Conservation (phyloP, 1,140 invertebrate species). For the Colletes gigas region DNA sequence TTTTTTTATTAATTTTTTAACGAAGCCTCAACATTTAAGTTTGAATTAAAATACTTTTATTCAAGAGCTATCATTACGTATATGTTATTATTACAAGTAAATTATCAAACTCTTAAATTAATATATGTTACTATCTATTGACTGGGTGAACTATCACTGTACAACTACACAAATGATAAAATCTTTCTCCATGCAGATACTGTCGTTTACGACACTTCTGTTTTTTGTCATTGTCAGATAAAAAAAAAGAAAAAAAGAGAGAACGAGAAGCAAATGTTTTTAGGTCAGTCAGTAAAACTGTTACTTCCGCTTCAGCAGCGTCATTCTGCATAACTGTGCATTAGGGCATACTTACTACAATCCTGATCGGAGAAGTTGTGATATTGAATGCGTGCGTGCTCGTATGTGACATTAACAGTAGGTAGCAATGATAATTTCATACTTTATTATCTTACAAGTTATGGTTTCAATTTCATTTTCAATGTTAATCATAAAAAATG, state of each 20-base stretch:
- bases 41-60: background rate
- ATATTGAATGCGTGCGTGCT: conserved; percentile 1
- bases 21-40: background rate
- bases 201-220: background rate
- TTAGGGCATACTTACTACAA: conserved; percentile 1
- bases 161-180: no score
- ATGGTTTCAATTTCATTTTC: background rate
- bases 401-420: background rate
- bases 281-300: conserved; percentile 34
- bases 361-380: conserved; percentile 2
- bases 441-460: background rate
- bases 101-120: background rate
- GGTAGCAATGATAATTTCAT: background rate
- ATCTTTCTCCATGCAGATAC: background rate
- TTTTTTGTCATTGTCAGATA: background rate
- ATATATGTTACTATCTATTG: no score
- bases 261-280: conserved; percentile 31
- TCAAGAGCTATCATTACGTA: no score
- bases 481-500: background rate
- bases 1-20: background rate
- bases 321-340: conserved; percentile 9
- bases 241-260: background rate
- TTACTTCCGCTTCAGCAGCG: conserved; percentile 36
- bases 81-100: no score
- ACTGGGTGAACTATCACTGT: no score